A percentile compares a stretch with the other conserved stretches of the same genome.
Evolutionary conservation across 2,113 vertebrate genomes (phyloP).

Genomic region (Struthidea cinerea): DNA sequence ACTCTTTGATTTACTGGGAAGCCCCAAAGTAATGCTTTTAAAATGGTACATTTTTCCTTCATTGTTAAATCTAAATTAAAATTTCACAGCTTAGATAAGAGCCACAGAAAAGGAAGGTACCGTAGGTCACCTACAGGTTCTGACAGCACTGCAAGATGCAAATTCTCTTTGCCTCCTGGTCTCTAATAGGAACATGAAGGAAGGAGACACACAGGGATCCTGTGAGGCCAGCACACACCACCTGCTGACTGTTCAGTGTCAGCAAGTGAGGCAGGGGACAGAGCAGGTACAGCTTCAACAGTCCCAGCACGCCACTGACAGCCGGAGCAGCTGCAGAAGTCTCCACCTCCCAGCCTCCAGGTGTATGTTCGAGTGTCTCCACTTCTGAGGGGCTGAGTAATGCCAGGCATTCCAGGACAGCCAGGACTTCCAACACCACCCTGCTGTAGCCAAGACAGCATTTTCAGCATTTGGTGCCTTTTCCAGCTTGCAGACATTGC

Average conservation of each 20-base stretch:
- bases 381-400: neutral
- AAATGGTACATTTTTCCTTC: neutral
- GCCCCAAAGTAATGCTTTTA: neutral
- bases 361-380: neutral
- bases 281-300: accelerated
- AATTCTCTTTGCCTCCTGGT: neutral
- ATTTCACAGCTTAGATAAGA: neutral
- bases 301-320: neutral
- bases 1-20: neutral
- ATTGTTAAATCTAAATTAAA: neutral
- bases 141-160: neutral
- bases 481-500: neutral
- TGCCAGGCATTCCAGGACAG: neutral
- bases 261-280: neutral
- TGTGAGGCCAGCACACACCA: neutral
- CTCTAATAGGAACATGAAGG: accelerated
- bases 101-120: neutral
- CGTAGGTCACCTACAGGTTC: neutral
- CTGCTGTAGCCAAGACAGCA: neutral
- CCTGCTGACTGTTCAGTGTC: neutral
- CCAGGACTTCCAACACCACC: neutral
- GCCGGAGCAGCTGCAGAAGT: neutral
- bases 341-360: neutral
- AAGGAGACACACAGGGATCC: neutral
- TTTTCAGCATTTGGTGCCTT: neutral